Conservation (phyloP, 2,888 invertebrate genomes). For the Lepeophtheirus nordmannii region DNA sequence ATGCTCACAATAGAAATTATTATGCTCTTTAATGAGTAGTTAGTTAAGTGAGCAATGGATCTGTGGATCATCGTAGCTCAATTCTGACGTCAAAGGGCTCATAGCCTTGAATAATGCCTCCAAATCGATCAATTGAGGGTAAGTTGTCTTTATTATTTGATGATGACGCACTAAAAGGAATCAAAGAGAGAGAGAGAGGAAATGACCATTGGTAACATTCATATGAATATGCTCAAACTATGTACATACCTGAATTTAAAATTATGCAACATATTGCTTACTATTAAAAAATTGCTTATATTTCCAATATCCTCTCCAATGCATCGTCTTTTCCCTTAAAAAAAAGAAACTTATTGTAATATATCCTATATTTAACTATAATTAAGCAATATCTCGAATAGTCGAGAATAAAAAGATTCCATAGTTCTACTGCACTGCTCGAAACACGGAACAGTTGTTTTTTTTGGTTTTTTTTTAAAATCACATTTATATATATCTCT, state of each 20-base stretch:
- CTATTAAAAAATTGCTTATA: slow-evolving; percentile 6
- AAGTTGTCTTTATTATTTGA: background rate
- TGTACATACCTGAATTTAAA: slow-evolving; percentile 4
- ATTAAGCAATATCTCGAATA: no score
- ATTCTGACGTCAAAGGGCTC: background rate
- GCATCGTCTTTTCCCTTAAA: slow-evolving; percentile 7
- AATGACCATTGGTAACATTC: no score
- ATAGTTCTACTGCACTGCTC: no score
- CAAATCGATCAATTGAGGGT: background rate
- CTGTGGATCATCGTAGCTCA: background rate
- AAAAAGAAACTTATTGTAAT: background rate
- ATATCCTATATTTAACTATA: no score
- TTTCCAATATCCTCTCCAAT: slow-evolving; percentile 3
- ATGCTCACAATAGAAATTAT: slow-evolving; percentile 34
- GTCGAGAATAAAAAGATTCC: no score
- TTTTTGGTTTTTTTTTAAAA: no score
- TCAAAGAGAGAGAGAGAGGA: no score
- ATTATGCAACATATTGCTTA: background rate
- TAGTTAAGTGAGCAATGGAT: background rate
- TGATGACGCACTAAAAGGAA: no score
- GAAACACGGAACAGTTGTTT: no score
- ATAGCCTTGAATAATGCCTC: background rate
- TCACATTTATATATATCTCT: no score
- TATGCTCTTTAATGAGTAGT: no score
- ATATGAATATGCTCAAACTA: no score